Conservation (phyloP, 64 coral and sea anemone species). For the Montipora sp. region DNA sequence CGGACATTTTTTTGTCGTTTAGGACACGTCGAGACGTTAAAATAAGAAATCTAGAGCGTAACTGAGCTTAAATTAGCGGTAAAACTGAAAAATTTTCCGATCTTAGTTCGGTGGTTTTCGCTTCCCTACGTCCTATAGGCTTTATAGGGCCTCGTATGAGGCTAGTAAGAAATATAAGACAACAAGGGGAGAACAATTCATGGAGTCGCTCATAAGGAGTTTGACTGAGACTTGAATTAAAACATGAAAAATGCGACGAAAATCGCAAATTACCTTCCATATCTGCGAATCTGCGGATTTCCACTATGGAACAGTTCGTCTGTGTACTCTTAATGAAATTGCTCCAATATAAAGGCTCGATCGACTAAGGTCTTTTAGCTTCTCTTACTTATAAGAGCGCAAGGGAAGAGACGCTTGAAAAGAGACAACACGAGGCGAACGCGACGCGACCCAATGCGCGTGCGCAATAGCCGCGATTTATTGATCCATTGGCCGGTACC, state of each 20-base stretch:
- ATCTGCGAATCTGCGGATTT: slow-evolving; percentile 50
- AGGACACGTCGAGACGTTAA: not conserved
- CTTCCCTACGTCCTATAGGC: slow-evolving; percentile 57
- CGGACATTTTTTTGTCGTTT: slow-evolving; percentile 47
- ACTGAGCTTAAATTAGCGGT: slow-evolving; percentile 24
- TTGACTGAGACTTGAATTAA: slow-evolving; percentile 55
- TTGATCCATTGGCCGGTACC: not conserved
- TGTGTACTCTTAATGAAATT: slow-evolving; percentile 46
- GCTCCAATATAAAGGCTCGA: slow-evolving; percentile 1
- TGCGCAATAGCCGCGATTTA: not conserved
- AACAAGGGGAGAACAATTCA: slow-evolving; percentile 65
- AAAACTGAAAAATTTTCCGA: slow-evolving; percentile 36
- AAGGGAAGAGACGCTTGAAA: slow-evolving; percentile 75
- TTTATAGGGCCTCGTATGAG: slow-evolving; percentile 69
- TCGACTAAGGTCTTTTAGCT: slow-evolving; percentile 39
- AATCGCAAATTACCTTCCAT: slow-evolving; percentile 72
- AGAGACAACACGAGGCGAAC: slow-evolving; percentile 54
- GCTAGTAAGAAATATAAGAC: slow-evolving; percentile 69
- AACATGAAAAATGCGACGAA: slow-evolving; percentile 3
- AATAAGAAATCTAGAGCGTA: slow-evolving; percentile 10
- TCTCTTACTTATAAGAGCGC: slow-evolving; percentile 44
- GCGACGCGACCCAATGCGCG: slow-evolving; percentile 60
- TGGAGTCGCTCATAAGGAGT: slow-evolving; percentile 56
- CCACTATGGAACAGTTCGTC: slow-evolving; percentile 35
- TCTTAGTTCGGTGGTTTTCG: slow-evolving; percentile 23